A percentile compares a stretch with the other conserved stretches of the same genome.
phyloP scores from a whole-genome alignment of 1,140 invertebrate species.

The Ericerus pela region DNA sequence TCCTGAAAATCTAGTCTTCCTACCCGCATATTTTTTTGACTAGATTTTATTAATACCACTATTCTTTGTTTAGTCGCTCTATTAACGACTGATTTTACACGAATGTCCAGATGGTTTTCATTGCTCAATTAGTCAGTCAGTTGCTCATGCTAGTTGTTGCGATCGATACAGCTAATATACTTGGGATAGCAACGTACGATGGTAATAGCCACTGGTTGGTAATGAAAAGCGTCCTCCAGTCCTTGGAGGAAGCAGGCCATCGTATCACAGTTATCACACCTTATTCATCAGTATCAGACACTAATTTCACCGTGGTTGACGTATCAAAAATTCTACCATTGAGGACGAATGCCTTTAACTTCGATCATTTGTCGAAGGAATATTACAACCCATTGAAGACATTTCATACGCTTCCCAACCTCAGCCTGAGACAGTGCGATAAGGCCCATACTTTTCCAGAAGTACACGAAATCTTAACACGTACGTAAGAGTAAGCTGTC shows the following conservation, averaged over 20 bases:
- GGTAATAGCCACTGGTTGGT: constrained; percentile 29
- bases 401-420: not conserved
- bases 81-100: too few relatives aligned
- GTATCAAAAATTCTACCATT: not conserved
- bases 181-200: constrained; percentile 23
- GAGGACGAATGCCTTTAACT: not conserved
- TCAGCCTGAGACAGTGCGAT: constrained; percentile 1
- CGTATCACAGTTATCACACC: constrained; percentile 24
- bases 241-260: constrained; percentile 26
- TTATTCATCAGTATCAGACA: not conserved
- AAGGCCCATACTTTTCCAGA: not conserved
- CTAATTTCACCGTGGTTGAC: not conserved
- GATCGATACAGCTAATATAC: constrained; percentile 6
- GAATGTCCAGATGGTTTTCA: too few relatives aligned
- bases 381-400: not conserved
- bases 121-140: too few relatives aligned
- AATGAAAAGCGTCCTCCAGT: constrained; percentile 27
- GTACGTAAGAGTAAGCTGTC: not conserved
- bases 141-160: too few relatives aligned
- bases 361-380: not conserved
- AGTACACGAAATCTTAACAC: not conserved
- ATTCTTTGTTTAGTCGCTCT: too few relatives aligned
- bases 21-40: too few relatives aligned
- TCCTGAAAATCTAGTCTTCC: too few relatives aligned
- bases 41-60: too few relatives aligned